Evolutionary conservation across 1,140 invertebrate species (phyloP), one percentile per base, ranked within the genome.

Genomic region (Tetramorium parvispinum): DNA sequence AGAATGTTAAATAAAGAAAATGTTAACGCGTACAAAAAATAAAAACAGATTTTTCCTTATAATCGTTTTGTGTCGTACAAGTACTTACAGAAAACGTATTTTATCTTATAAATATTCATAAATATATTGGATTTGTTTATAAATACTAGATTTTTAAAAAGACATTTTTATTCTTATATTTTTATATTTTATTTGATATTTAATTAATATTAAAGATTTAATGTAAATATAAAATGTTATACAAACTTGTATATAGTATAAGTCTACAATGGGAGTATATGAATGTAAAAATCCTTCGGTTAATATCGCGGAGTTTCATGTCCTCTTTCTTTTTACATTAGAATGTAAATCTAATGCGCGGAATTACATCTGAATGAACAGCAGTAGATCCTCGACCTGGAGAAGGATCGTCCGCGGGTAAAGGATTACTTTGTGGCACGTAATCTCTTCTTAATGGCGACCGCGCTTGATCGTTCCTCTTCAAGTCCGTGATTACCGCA

Each of bases 371-470:
- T 71, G 53, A 83, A 83, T 73, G 79, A 73, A 46, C 49, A 37
- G n/a, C 79, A 53, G 13, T 73, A 59, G 53, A 82, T 73, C 43
- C 27, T n/a, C 85, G 43, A 8, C 3, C 8, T 4, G 87, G 18
- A n/a, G 40, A 73, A 81, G 21, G 55, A 59, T 66, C 53, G n/a
- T 68, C n/a, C 37, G 3, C 8, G 65, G 65, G 18, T 46, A 43
- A 57, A 73, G 77, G 61, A 88, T 88, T 66, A 81, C 37, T 49
- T 85, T 51, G 65, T 11, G 66, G 66, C 37, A 78, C 57, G 59
- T 85, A 89, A 85, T 89, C 87, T 79, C 43, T 18, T 6, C 63
- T 59, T 78, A 79, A 89, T 66, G 70, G 43, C 70, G 16, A 59
- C 43, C 59, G 68, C 61, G 81, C 21, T 71, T 61, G 24, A 55